Conservation (phyloP, 2,888 invertebrate species). For the Cephus pygmeus region DNA sequence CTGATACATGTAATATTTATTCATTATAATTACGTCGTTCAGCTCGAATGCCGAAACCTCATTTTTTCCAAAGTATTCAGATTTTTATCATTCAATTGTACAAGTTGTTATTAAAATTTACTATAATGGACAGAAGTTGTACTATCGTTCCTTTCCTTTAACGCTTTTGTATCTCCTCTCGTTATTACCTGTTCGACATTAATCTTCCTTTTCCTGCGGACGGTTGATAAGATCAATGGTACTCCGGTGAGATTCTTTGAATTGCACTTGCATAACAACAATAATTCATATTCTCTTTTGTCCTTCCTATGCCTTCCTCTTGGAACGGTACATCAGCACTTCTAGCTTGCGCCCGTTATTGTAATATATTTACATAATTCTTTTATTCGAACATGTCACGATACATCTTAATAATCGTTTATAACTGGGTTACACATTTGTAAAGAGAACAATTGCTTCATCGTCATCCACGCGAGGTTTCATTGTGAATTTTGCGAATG, state of each 20-base stretch:
- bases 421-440: neutral
- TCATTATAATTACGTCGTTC: constrained; percentile 1
- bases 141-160: neutral
- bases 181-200: neutral
- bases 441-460: neutral
- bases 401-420: neutral
- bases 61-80: neutral
- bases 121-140: neutral
- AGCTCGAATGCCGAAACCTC: neutral
- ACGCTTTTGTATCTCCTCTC: neutral
- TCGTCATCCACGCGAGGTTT: neutral
- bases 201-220: neutral
- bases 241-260: neutral
- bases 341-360: neutral
- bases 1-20: constrained; percentile 4
- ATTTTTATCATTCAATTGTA: neutral
- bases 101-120: neutral
- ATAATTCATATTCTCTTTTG: neutral
- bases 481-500: neutral
- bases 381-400: neutral
- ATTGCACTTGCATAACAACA: neutral
- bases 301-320: neutral
- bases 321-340: neutral
- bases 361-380: neutral
- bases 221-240: neutral